Evolutionary conservation across 1,140 invertebrate species (phyloP).

Genomic region (Zaprionus vittiger): DNA sequence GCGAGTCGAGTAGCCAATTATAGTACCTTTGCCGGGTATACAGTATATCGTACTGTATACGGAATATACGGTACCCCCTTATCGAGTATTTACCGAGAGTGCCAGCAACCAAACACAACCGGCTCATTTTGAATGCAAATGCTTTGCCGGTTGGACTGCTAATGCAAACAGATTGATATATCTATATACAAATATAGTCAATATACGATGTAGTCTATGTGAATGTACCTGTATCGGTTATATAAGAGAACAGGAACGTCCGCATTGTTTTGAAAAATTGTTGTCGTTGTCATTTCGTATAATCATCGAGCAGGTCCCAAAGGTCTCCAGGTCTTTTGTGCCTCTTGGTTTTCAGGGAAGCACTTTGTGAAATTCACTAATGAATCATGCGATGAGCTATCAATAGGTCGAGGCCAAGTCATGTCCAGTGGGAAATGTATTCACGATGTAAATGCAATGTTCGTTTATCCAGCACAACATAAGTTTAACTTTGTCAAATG

Average conservation of each 20-base stretch:
- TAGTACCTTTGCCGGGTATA: neutral
- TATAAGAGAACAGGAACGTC: constrained; percentile 32
- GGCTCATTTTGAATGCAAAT: constrained; percentile 70
- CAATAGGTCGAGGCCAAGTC: neutral
- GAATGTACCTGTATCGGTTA: constrained; percentile 34
- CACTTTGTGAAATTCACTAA: constrained; percentile 36
- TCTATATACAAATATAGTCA: constrained; percentile 20
- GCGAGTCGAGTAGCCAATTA: constrained; percentile 33
- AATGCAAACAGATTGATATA: constrained; percentile 47
- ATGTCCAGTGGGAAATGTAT: neutral
- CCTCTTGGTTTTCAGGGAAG: constrained; percentile 29
- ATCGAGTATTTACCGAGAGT: constrained; percentile 31
- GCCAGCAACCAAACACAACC: constrained; percentile 28
- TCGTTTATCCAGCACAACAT: too few species aligned
- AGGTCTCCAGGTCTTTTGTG: constrained; percentile 19
- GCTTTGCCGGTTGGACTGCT: constrained; percentile 50
- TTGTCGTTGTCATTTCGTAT: constrained; percentile 13
- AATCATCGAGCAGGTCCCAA: constrained; percentile 12
- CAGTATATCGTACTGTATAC: too few species aligned
- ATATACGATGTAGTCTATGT: constrained; percentile 5
- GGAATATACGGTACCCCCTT: neutral
- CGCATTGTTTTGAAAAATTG: constrained; percentile 24
- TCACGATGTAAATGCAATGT: too few species aligned
- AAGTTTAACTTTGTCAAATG: too few species aligned
- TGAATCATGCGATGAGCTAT: constrained; percentile 44